Base-by-base conservation (phyloP, 2,888 invertebrate genomes). In the Clitarchus hookeri region DNA sequence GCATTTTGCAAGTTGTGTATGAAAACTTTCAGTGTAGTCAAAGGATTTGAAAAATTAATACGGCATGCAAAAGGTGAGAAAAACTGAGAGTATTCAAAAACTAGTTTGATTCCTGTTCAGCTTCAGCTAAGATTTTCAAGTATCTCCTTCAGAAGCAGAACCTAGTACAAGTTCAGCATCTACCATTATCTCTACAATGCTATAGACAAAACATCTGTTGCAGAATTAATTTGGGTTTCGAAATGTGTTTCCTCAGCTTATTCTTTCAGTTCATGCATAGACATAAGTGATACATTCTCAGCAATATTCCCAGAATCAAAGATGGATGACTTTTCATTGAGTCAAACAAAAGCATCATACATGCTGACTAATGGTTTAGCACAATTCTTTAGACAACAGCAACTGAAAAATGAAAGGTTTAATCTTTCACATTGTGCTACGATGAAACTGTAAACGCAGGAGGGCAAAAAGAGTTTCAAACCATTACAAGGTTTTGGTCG, bases 61-160 rank as follows among this genome's bases (percentile, higher is more conserved):
- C 65, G 16, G 65, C 65, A 65, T 65, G 65, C 65, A n/a, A 65
- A 65, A 65, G 65, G 65, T 65, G 65, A 65, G 65, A 65, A 65
- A 65, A 6, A 65, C 16, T 11, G 65, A 65, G 65, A 65, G 65
- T 65, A 19, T 23, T 65, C 65, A 11, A 11, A n/a, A 65, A 65
- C 65, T 16, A 65, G n/a, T 65, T 65, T 65, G 8, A n/a, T 65
- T 65, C 65, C 65, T 65, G 16, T 6, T 23, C n/a, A 65, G 23
- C 65, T 65, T 19, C 65, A 65, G 8, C 65, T 65, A 65, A 65
- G 23, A 11, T 65, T 65, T 6, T 65, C 65, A 23, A 48, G 11
- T 48, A 48, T 48, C 48, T 11, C 65, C 65, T n/a, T 65, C 65
- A 19, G 65, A 65, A 65, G 11, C n/a, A 65, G n/a, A 65, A 65